Base-by-base conservation (phyloP, 2,797 vertebrate genomes). In the Cynodonichthys magdalenae region DNA sequence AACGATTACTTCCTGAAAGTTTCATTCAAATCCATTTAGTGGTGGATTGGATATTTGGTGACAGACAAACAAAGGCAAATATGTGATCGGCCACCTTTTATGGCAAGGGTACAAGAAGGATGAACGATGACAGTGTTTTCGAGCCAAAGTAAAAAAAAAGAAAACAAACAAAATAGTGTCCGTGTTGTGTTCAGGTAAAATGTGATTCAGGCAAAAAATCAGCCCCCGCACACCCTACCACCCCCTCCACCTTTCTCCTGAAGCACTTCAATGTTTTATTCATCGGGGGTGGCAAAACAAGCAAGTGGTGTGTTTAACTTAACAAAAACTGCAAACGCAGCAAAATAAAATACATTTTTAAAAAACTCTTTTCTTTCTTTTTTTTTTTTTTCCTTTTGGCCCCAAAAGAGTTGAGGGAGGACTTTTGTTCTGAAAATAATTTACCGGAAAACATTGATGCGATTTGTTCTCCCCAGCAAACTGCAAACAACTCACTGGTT, bases 191-290 rank as follows among this genome's bases (percentile, higher is more conserved):
- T 39, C 36, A 39, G 36, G 36, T 12, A 39, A 14, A 12, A 14
- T 31, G 24, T 24, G 24, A 24, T 24, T 2, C 3, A 24, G 2
- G 24, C 2, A 31, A 31, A 31, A 31, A 31, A 6, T 5, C 29
- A 31, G 29, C 29, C 29, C 29, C 29, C 5, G 11, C 36, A 11
- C 36, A 39, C 36, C 10, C 34, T 8, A 36, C 34, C 10, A 9
- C 34, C 36, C 36, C 36, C 11, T 11, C 11, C 9, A 39, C 10
- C 36, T 39, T 39, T 39, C 80, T 84, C 76, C 84, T 24, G 65
- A 61, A 85, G 76, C 68, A 73, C 77, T 77, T 53, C 50, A 9
- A 88, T 90, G 89, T 91, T 89, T 92, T 90, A 92, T 92, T 91
- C 82, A 91, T 85, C 69, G 80, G 72, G 66, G 63, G 66, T 72